phyloP scores from a whole-genome alignment of 2,888 invertebrate species.

The Drosophila ustulata region DNA sequence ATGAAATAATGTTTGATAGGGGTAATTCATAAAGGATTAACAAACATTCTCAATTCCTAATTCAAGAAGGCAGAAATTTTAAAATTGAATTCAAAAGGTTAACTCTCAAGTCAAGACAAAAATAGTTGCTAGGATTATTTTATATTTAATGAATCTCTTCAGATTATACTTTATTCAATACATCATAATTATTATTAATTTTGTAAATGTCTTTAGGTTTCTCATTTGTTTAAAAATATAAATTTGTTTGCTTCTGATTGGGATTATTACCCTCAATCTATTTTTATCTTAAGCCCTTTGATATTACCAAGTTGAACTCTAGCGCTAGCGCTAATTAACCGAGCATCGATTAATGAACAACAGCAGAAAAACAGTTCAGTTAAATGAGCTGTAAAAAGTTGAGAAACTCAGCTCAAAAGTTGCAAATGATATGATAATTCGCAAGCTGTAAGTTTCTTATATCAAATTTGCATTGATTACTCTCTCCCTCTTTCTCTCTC shows the following conservation, averaged over 20 bases:
- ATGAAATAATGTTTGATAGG: too few relatives aligned
- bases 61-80: too few relatives aligned
- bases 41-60: too few relatives aligned
- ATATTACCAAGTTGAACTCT: background rate
- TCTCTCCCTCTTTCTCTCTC: conserved; percentile 1
- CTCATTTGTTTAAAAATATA: too few relatives aligned
- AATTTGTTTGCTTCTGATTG: background rate
- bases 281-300: background rate
- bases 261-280: background rate
- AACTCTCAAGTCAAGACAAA: too few relatives aligned
- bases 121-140: too few relatives aligned
- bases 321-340: background rate
- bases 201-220: too few relatives aligned
- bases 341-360: background rate
- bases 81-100: too few relatives aligned
- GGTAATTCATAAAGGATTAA: too few relatives aligned
- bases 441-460: background rate
- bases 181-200: too few relatives aligned
- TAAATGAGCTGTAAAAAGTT: conserved; percentile 1
- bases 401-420: background rate
- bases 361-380: background rate
- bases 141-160: too few relatives aligned
- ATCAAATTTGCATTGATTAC: conserved; percentile 2
- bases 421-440: conserved; percentile 9
- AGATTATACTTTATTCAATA: too few relatives aligned